phyloP scores from a whole-genome alignment of 2,888 invertebrate species.

The Chrysolina haemoptera region DNA sequence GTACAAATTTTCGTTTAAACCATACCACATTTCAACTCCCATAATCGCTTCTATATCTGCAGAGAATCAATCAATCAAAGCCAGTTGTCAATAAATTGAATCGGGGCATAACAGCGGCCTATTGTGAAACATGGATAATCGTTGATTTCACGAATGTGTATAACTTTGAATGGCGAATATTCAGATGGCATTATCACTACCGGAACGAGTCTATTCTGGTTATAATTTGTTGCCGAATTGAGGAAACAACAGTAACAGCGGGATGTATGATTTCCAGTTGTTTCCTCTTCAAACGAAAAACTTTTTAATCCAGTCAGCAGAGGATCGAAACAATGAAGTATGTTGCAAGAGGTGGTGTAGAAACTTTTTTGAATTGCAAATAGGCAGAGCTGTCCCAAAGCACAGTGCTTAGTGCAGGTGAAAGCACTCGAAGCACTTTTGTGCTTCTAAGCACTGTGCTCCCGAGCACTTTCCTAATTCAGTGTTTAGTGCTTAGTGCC shows the following conservation, averaged over 20 bases:
- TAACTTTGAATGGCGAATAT: neutral
- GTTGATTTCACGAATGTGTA: conserved; percentile 9
- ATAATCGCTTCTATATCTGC: conserved; percentile 8
- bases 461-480: no score
- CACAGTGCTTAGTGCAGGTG: no score
- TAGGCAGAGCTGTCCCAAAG: no score
- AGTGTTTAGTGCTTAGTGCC: no score
- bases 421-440: no score
- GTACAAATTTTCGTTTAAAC: conserved; percentile 3
- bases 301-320: no score
- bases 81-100: conserved; percentile 20
- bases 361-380: no score
- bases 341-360: no score
- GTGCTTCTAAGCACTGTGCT: no score
- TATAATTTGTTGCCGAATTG: neutral
- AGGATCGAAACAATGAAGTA: no score
- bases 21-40: conserved; percentile 1
- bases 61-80: conserved; percentile 15
- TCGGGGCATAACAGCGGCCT: neutral
- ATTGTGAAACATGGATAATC: conserved; percentile 14
- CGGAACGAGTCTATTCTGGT: neutral
- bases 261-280: neutral
- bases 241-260: neutral
- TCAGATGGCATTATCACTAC: neutral
- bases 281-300: neutral